These are phyloP conservation scores for Xenentodon cancila DNA, from an alignment of 2,797 vertebrate genomes.

Conservation along the genomic window DNA sequence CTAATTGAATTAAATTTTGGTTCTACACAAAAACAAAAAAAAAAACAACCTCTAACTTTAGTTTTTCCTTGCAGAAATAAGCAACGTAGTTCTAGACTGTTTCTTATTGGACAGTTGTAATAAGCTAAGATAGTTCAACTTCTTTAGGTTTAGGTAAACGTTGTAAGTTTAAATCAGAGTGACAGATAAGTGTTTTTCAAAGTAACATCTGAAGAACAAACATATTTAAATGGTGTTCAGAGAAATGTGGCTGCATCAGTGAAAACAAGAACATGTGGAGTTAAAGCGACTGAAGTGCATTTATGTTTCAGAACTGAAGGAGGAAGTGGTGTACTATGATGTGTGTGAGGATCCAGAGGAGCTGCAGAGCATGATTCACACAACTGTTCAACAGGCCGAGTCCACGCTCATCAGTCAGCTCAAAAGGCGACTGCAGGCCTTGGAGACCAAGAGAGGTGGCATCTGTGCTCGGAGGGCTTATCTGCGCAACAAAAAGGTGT, in stretches of 20 bases:
- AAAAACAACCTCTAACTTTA: no score
- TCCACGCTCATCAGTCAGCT: conserved; percentile 73
- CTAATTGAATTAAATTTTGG: no score
- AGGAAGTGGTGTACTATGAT: conserved; percentile 95
- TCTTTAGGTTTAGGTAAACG: no score
- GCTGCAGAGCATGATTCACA: conserved; percentile 78
- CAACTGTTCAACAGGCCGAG: conserved; percentile 52
- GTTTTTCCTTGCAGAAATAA: no score
- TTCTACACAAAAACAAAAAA: no score
- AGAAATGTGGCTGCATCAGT: not conserved
- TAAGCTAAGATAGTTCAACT: no score
- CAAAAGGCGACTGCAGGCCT: conserved; percentile 79
- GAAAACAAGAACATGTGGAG: not conserved
- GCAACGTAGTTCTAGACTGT: no score
- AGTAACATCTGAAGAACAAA: no score
- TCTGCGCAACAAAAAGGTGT: conserved; percentile 92
- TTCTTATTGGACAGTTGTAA: no score
- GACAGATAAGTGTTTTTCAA: no score
- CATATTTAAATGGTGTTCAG: no score
- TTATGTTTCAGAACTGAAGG: conserved; percentile 87
- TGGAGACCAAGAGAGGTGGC: conserved; percentile 88
- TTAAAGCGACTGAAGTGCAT: conserved; percentile 4
- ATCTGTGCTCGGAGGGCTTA: conserved; percentile 89
- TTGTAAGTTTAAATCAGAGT: no score
- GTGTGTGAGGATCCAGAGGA: conserved; percentile 92